phyloP scores from a whole-genome alignment of 2,888 invertebrate species.

The Ditula angustiorana region DNA sequence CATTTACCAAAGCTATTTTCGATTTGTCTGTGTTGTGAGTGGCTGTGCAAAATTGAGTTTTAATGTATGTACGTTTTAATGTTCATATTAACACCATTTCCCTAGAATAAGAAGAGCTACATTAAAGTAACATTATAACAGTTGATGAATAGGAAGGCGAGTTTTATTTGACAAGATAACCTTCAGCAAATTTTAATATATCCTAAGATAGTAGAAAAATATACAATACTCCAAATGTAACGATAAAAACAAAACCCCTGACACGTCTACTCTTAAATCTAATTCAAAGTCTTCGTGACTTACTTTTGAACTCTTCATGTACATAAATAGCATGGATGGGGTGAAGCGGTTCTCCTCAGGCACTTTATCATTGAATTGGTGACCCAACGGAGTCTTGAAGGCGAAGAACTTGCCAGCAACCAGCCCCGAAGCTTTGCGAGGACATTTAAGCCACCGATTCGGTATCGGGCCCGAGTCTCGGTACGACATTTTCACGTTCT shows the following conservation, averaged over 20 bases:
- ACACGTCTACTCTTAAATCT: conserved; percentile 33
- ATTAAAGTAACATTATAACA: neutral
- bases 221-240: neutral
- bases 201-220: too few relatives aligned
- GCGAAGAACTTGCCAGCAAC: conserved; percentile 95
- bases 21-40: neutral
- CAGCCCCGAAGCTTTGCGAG: conserved; percentile 90
- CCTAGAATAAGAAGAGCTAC: neutral
- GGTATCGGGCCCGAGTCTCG: conserved; percentile 89
- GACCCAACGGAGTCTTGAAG: conserved; percentile 96
- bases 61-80: neutral
- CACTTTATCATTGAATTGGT: conserved; percentile 93
- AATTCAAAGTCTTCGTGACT: conserved; percentile 51
- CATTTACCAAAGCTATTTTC: conserved; percentile 30
- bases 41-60: neutral
- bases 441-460: conserved; percentile 95
- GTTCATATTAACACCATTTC: neutral
- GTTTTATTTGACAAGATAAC: neutral
- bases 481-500: conserved; percentile 63
- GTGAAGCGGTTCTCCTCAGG: conserved; percentile 93
- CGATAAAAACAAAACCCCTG: conserved; percentile 36
- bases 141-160: neutral
- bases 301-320: conserved; percentile 92
- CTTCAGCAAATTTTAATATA: neutral
- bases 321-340: conserved; percentile 94